A percentile compares a stretch with the other conserved stretches of the same genome.
phyloP scores from a whole-genome alignment of 2,797 vertebrate species.

The Acipenser ruthenus region DNA sequence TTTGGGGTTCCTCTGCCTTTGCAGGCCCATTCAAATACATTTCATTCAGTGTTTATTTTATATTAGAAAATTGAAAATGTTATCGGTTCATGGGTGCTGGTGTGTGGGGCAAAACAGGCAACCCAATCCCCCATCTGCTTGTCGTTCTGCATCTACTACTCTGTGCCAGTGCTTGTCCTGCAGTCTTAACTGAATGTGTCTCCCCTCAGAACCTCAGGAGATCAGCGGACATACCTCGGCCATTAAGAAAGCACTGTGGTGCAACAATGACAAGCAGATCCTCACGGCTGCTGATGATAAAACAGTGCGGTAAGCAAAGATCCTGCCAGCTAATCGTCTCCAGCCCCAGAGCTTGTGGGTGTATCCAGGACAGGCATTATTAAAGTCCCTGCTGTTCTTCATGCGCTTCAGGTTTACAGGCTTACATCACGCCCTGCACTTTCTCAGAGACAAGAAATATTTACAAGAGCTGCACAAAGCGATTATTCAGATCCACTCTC shows the following conservation, averaged over 20 bases:
- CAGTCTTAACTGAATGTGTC: neutral
- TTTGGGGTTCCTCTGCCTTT: too few species aligned
- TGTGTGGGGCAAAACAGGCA: too few species aligned
- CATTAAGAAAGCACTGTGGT: constrained; percentile 95
- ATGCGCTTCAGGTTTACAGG: neutral
- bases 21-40: too few species aligned
- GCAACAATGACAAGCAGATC: constrained; percentile 86
- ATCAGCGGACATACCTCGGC: constrained; percentile 87
- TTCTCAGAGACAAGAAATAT: neutral
- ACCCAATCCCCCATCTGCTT: too few species aligned
- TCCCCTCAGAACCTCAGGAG: constrained; percentile 71
- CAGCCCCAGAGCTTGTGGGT: too few species aligned
- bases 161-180: neutral
- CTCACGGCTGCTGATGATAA: constrained; percentile 90
- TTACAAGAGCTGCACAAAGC: neutral
- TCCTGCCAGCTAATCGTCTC: too few species aligned
- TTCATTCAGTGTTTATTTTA: too few species aligned
- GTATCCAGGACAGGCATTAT: too few species aligned
- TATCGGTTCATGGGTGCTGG: too few species aligned
- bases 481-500: neutral
- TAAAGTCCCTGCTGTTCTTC: neutral
- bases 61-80: too few species aligned
- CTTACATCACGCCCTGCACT: neutral
- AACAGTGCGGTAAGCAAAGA: constrained; percentile 77
- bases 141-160: too few species aligned